Evolutionary conservation across 2,888 invertebrate species (phyloP).

Genomic region (Horisme vitalbata): DNA sequence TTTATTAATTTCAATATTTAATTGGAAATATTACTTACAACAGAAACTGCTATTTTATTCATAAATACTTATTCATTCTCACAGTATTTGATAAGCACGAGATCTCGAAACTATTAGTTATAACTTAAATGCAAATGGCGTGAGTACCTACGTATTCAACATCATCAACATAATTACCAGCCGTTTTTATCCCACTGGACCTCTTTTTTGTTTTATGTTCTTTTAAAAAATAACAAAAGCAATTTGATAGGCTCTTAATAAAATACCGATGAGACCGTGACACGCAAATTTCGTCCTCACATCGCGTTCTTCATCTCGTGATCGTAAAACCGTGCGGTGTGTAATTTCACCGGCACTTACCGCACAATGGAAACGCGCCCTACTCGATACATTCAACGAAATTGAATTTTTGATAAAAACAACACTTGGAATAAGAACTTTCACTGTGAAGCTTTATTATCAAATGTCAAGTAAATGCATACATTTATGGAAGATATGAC

Average conservation of each 20-base stretch:
- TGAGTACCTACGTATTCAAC: too few relatives aligned
- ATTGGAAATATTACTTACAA: too few relatives aligned
- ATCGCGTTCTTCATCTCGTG: conserved; percentile 7
- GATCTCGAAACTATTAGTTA: too few relatives aligned
- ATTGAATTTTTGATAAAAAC: background rate
- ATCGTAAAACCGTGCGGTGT: conserved; percentile 7
- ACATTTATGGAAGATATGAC: background rate
- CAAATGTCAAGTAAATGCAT: background rate
- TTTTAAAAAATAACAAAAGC: background rate
- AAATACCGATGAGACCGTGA: conserved; percentile 7
- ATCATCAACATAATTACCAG: too few relatives aligned
- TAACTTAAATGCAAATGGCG: too few relatives aligned
- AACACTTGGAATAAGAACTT: too few relatives aligned
- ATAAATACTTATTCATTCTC: too few relatives aligned
- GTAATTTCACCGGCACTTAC: conserved; percentile 5
- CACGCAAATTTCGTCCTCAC: conserved; percentile 6
- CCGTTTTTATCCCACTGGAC: background rate
- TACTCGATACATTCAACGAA: background rate
- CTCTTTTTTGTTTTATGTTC: background rate
- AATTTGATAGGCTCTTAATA: conserved; percentile 2
- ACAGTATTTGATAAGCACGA: too few relatives aligned
- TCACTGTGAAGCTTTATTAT: background rate
- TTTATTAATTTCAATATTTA: too few relatives aligned
- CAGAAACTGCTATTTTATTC: too few relatives aligned
- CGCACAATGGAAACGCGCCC: background rate